A percentile compares a stretch with the other conserved stretches of the same genome.
Evolutionary conservation across 2,113 vertebrate genomes (phyloP).

Genomic region (Brachypodius melanocephalos): DNA sequence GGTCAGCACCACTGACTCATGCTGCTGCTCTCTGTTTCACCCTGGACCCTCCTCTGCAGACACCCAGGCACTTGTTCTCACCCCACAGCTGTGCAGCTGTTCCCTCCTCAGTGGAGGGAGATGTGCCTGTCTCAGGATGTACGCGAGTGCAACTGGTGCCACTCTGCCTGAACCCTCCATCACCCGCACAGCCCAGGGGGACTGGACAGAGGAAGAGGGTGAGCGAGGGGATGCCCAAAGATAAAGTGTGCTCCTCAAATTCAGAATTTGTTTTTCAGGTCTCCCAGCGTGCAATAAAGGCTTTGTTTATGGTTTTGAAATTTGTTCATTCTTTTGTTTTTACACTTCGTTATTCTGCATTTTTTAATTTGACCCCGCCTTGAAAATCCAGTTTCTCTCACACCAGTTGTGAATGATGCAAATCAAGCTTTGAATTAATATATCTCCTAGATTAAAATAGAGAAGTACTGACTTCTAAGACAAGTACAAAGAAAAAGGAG

Average conservation of each 20-base stretch:
- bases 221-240: not conserved
- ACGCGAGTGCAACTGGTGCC: not conserved
- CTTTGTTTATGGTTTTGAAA: not conserved
- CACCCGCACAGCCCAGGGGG: not conserved
- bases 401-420: not conserved
- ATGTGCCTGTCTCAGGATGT: not conserved
- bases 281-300: not conserved
- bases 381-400: not conserved
- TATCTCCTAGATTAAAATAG: not conserved
- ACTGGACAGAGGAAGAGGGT: not conserved
- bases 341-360: not conserved
- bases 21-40: not conserved
- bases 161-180: not conserved
- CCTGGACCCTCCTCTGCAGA: not conserved
- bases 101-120: not conserved
- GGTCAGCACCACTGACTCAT: not conserved
- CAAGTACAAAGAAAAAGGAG: not conserved
- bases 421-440: not conserved
- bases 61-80: not conserved
- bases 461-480: not conserved
- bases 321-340: not conserved
- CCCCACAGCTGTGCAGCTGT: not conserved
- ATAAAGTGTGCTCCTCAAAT: not conserved
- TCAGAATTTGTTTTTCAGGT: not conserved
- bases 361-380: not conserved